A percentile compares a stretch with the other conserved stretches of the same genome.
Conservation (phyloP, 2,797 vertebrate genomes). For the Liasis olivaceus region DNA sequence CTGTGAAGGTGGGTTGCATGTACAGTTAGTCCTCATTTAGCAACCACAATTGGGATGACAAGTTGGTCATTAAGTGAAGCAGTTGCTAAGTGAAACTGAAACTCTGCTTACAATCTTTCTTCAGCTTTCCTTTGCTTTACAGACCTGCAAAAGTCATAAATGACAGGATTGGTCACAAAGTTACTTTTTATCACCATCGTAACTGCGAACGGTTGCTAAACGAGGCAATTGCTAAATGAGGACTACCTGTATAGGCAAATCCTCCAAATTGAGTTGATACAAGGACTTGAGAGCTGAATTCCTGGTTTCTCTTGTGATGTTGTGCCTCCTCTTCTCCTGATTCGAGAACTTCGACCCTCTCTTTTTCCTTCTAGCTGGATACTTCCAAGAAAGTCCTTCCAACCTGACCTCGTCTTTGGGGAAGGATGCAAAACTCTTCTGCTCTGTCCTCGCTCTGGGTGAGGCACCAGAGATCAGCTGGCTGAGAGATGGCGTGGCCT, state of each 20-base stretch:
- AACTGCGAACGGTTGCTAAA: neutral
- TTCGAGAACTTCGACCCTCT: accelerated
- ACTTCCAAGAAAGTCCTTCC: conserved; percentile 72
- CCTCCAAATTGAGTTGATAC: neutral
- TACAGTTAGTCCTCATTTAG: too few relatives aligned
- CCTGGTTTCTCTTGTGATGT: neutral
- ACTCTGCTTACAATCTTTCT: neutral
- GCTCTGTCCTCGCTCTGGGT: conserved; percentile 69
- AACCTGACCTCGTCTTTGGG: conserved; percentile 83
- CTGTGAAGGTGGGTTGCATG: neutral
- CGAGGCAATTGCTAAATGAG: neutral
- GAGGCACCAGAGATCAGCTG: conserved; percentile 82
- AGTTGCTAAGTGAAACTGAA: neutral
- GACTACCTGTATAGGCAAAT: neutral
- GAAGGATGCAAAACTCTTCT: conserved; percentile 77
- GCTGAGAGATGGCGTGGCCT: conserved; percentile 71
- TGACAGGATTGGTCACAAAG: neutral
- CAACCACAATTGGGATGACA: neutral
- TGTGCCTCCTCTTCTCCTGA: neutral
- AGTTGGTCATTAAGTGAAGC: too few relatives aligned
- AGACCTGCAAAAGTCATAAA: neutral
- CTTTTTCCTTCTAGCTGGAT: neutral
- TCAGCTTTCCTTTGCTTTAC: neutral
- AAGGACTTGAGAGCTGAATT: neutral
- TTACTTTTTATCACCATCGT: neutral